Evolutionary conservation across 2,888 invertebrate species (phyloP), one percentile per base, ranked within the genome.

Genomic region (Synergus gifuensis): DNA sequence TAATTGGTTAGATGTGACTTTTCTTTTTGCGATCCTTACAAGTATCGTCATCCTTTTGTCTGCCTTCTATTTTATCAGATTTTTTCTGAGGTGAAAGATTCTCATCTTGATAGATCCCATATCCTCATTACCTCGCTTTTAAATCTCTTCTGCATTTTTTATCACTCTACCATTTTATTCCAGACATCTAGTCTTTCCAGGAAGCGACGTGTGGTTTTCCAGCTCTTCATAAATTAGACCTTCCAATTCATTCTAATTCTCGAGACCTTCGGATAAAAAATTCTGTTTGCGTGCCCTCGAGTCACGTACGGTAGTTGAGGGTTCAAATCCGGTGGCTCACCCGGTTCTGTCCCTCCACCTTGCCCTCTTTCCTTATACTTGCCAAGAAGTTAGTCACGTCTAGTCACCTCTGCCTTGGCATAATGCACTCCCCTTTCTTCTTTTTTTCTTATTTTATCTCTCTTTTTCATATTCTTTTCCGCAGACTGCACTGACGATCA

Each of bases 321-420:
- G 76, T 79, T 79, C 69, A 63, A 60, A 82, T 77, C 79, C 67
- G 77, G 76, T 77, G 63, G 66, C 64, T 14, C 40, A 76, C 12
- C 40, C 49, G 54, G 36, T 54, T 64, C 28, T 78, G 2, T 40
- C 62, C 11, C 40, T 66, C 44, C 28, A 18, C 66, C 40, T 40
- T n/a, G n/a, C 54, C 18, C 69, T 28, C 58, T 66, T 60, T 78
- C 40, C 18, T 64, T 22, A 44, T 54, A n/a, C 76, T 80, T 58
- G 42, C 66, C 76, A 80, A 76, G 81, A 76, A 86, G 82, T 86
- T 82, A 81, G 86, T 87, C 79, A 83, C 83, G 83, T 85, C 87
- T 87, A 85, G 82, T 84, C 85, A 79, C 79, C 80, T 85, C 80
- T 58, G 16, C 54, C 67, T 67, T 49, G 63, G 36, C 63, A 63